Evolutionary conservation across 2,797 vertebrate species (phyloP).

Genomic region (Pseudochirops cupreus): DNA sequence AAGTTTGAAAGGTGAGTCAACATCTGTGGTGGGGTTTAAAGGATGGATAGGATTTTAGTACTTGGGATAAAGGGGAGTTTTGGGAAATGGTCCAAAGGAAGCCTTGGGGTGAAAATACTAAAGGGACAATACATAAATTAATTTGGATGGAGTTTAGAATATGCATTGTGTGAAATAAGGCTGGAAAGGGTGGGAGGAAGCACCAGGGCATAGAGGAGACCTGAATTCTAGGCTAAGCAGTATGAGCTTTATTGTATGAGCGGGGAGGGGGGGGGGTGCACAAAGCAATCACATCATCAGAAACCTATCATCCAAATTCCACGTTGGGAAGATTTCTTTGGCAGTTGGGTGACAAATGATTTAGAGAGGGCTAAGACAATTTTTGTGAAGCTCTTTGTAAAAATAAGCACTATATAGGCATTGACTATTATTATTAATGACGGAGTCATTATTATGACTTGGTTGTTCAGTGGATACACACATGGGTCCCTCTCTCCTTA

Average conservation of each 20-base stretch:
- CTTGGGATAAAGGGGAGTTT: neutral
- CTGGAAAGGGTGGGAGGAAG: neutral
- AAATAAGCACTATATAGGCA: neutral
- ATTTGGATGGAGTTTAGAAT: neutral
- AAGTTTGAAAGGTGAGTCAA: neutral
- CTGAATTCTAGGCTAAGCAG: no score
- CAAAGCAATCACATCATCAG: neutral
- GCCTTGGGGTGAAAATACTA: neutral
- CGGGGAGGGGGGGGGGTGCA: no score
- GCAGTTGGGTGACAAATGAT: neutral
- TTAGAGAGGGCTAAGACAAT: neutral
- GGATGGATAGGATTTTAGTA: neutral
- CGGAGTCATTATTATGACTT: neutral
- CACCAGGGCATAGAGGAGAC: neutral
- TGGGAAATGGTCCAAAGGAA: neutral
- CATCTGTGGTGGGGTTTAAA: neutral
- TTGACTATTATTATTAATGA: neutral
- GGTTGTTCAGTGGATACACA: neutral
- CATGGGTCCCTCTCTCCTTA: neutral
- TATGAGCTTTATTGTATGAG: neutral
- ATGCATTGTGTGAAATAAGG: neutral
- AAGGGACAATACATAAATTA: neutral
- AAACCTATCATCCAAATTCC: neutral
- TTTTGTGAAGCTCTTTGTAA: neutral
- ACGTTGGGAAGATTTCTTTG: neutral